Evolutionary conservation across 92 coral and sea anemone genomes (phyloP), one percentile per base, ranked within the genome.

Genomic region (Zoanthus solanderi): DNA sequence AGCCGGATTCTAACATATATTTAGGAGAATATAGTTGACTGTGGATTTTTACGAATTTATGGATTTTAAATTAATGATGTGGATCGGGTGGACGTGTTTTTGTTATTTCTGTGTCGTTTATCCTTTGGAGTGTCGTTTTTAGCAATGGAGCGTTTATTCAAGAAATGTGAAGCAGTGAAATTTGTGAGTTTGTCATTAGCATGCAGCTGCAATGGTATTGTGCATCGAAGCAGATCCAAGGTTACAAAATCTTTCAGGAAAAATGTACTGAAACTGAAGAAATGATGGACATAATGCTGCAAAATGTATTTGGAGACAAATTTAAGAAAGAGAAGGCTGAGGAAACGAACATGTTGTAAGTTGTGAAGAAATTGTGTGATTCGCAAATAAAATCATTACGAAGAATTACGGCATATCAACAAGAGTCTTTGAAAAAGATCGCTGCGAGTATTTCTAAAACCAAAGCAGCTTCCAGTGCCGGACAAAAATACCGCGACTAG

Each of bases 401-500:
- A 18, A 67, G 0, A 13, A 67, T 67, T 67, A 67, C 72, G 34
- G 31, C 72, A n/a, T 66, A 66, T 66, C 32, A 66, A 18, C 72
- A 66, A 18, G 34, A 66, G 72, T 66, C 72, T 66, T 66, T n/a
- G 34, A 66, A 66, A 66, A 7, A 66, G 34, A 66, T 66, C 34
- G 72, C 72, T 66, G 67, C 52, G 87, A 65, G 52, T 37, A 30
- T 67, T 63, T 63, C 72, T 65, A 73, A 42, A 23, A 13, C 76
- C 30, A 52, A 46, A 16, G 77, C 23, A 61, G 32, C 87, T 0
- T 50, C 2, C 12, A 44, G 44, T 31, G 57, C 17, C 54, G 77
- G 30, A 58, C 69, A 30, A 83, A 83, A 60, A 60, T 83, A 7
- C 87, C 78, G 30, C 50, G 57, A 45, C 73, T 83, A 60, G 87